Evolutionary conservation across 2,888 invertebrate species (phyloP).

Genomic region (Lasioglossum villosulum): DNA sequence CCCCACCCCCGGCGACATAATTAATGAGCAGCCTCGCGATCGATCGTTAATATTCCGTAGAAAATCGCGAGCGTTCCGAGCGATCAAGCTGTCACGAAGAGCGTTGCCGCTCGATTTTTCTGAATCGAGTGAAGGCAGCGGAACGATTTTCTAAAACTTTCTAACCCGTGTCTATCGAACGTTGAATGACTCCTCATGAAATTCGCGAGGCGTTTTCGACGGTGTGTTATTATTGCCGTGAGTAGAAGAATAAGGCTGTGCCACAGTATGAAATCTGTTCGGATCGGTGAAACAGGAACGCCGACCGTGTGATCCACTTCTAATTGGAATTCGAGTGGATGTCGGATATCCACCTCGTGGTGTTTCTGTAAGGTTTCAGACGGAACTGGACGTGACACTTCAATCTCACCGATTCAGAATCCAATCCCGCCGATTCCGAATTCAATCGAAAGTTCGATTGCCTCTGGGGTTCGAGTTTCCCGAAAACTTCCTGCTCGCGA

Average conservation of each 20-base stretch:
- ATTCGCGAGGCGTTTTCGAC: background rate
- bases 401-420: constrained; percentile 2
- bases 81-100: background rate
- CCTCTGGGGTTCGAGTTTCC: too few relatives aligned
- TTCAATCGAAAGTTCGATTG: background rate
- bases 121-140: constrained; percentile 22
- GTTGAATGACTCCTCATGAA: constrained; percentile 20
- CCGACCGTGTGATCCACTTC: constrained; percentile 25
- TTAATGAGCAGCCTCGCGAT: background rate
- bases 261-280: background rate
- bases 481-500: background rate
- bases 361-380: constrained; percentile 1
- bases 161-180: constrained; percentile 23
- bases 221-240: constrained; percentile 3
- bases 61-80: background rate
- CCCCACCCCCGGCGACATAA: background rate
- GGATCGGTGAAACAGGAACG: constrained; percentile 12
- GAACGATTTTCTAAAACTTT: constrained; percentile 49
- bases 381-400: constrained; percentile 27
- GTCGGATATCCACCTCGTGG: background rate
- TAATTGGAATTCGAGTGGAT: constrained; percentile 15
- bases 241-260: background rate
- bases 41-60: background rate
- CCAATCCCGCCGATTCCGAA: background rate
- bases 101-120: background rate